Evolutionary conservation across 2,113 vertebrate genomes (phyloP).

Genomic region (Larimichthys crocea): DNA sequence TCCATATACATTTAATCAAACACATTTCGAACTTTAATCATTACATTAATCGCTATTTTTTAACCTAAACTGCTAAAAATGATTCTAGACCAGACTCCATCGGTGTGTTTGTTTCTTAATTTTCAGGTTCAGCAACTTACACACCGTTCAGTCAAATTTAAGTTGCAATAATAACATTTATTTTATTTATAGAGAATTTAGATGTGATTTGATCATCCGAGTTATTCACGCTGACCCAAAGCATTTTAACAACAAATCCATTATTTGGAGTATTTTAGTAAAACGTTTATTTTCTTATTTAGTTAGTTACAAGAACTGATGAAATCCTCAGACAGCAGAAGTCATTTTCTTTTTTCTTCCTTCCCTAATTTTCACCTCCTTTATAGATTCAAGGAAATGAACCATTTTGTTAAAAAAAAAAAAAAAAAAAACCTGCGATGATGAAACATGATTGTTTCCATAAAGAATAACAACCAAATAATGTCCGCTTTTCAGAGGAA

Average conservation of each 20-base stretch:
- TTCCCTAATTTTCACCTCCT: constrained; percentile 2
- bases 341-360: not conserved
- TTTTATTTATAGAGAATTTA: not conserved
- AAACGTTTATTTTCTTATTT: not conserved
- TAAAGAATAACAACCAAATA: not conserved
- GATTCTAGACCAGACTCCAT: too few species aligned
- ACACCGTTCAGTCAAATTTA: not conserved
- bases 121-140: not conserved
- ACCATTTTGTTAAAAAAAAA: constrained; percentile 14
- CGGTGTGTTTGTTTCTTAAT: not conserved
- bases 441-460: not conserved
- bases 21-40: not conserved
- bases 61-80: too few species aligned
- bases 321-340: not conserved
- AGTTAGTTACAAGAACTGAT: not conserved
- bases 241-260: not conserved
- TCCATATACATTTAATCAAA: not conserved
- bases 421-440: not conserved
- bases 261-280: too few species aligned
- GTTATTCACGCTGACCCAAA: not conserved
- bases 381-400: constrained; percentile 8
- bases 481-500: not conserved
- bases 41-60: too few species aligned
- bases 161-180: not conserved
- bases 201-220: not conserved